Percentiles rank a stretch among this genome's conserved stretches.
These are phyloP conservation scores for Pycnomerus fuliginosus DNA, from an alignment of 2,888 invertebrate species.

Conservation along the genomic window DNA sequence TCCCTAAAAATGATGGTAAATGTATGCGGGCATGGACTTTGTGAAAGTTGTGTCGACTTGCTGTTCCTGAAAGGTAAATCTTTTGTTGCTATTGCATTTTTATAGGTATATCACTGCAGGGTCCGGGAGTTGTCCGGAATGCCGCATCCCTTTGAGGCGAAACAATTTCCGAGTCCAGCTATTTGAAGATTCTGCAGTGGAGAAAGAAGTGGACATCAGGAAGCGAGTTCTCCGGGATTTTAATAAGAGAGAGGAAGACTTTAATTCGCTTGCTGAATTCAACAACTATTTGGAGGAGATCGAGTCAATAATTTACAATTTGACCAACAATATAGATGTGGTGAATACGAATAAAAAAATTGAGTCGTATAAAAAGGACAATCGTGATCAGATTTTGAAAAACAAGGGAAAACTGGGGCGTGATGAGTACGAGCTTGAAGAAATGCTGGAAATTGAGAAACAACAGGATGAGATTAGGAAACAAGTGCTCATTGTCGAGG, in stretches of 20 bases:
- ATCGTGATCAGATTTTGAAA: constrained; percentile 79
- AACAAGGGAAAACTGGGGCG: constrained; percentile 75
- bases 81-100: not conserved
- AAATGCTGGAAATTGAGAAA: constrained; percentile 78
- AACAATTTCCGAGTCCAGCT: constrained; percentile 91
- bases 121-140: constrained; percentile 93
- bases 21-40: constrained; percentile 95
- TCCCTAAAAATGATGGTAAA: constrained; percentile 97
- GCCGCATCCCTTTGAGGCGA: constrained; percentile 82
- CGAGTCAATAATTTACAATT: constrained; percentile 87
- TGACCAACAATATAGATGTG: constrained; percentile 86
- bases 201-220: constrained; percentile 96
- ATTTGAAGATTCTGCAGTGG: constrained; percentile 94
- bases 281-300: constrained; percentile 97
- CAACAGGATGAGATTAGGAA: constrained; percentile 73
- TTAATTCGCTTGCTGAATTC: constrained; percentile 76
- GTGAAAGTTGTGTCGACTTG: constrained; percentile 96
- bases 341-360: constrained; percentile 86
- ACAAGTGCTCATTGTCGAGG: constrained; percentile 68
- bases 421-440: constrained; percentile 85
- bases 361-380: constrained; percentile 88
- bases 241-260: constrained; percentile 95
- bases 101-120: constrained; percentile 54
- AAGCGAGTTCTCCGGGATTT: constrained; percentile 85
- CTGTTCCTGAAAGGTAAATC: constrained; percentile 86